Conservation (phyloP, 2,888 invertebrate genomes). For the Plusia festucae region DNA sequence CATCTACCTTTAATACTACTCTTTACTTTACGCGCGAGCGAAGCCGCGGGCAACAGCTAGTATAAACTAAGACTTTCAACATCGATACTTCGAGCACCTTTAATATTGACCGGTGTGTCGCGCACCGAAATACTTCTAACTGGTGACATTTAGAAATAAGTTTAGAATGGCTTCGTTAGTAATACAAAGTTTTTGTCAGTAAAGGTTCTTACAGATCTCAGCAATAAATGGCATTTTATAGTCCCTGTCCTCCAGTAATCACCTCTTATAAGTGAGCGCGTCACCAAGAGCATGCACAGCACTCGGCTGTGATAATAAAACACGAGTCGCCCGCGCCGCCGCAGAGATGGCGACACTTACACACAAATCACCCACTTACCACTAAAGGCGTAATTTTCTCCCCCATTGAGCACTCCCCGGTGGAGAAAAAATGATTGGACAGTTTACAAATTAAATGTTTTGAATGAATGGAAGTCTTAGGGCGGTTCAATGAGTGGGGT, state of each 20-base stretch:
- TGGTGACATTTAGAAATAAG: no score
- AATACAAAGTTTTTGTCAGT: no score
- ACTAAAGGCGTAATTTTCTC: constrained; percentile 60
- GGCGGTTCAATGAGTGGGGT: constrained; percentile 26
- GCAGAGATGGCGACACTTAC: constrained; percentile 34
- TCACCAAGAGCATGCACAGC: neutral
- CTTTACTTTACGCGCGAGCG: no score
- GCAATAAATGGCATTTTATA: neutral
- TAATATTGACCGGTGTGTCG: no score
- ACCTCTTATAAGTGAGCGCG: neutral
- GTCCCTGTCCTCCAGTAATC: neutral
- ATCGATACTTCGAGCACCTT: no score
- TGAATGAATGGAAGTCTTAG: constrained; percentile 26
- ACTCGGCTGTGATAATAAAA: constrained; percentile 9
- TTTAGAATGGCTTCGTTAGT: no score
- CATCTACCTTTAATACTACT: no score
- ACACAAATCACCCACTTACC: constrained; percentile 50
- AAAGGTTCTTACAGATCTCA: no score
- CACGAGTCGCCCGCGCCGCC: neutral
- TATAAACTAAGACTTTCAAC: no score
- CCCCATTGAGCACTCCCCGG: constrained; percentile 55
- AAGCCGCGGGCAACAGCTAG: no score
- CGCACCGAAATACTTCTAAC: no score
- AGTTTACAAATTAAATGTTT: constrained; percentile 57
- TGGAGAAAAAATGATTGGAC: constrained; percentile 60